phyloP scores from a whole-genome alignment of 2,113 vertebrate species.

The Echinops telfairi region DNA sequence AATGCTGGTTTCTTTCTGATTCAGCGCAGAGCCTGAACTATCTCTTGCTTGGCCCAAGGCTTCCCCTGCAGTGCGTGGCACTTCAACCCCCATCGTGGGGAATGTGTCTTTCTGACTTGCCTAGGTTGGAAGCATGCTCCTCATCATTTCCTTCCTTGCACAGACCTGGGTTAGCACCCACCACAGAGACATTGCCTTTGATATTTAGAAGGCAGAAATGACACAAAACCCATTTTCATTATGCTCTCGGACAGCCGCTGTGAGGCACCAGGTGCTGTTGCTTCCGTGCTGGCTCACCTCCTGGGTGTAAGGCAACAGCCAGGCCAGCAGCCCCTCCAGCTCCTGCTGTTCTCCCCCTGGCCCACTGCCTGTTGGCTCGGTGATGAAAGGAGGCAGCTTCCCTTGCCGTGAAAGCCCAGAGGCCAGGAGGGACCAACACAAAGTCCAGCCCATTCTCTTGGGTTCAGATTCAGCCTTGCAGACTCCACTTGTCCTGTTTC shows the following conservation, averaged over 20 bases:
- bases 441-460: neutral
- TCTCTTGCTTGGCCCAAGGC: neutral
- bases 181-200: neutral
- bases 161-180: neutral
- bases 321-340: neutral
- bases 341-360: neutral
- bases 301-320: rapidly evolving
- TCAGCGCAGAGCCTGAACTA: neutral
- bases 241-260: neutral
- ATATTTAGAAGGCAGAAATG: neutral
- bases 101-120: neutral
- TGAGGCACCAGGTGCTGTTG: neutral
- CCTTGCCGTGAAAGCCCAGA: neutral
- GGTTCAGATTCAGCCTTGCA: neutral
- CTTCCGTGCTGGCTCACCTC: neutral
- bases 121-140: neutral
- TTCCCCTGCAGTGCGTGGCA: neutral
- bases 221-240: neutral
- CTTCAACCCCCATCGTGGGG: neutral
- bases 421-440: neutral
- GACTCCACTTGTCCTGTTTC: neutral
- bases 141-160: neutral
- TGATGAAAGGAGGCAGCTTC: neutral
- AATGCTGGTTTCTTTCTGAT: neutral
- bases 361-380: neutral